Percentiles rank a stretch among this genome's conserved stretches.
phyloP scores from a whole-genome alignment of 2,113 vertebrate genomes.

The Cynoglossus semilaevis region DNA sequence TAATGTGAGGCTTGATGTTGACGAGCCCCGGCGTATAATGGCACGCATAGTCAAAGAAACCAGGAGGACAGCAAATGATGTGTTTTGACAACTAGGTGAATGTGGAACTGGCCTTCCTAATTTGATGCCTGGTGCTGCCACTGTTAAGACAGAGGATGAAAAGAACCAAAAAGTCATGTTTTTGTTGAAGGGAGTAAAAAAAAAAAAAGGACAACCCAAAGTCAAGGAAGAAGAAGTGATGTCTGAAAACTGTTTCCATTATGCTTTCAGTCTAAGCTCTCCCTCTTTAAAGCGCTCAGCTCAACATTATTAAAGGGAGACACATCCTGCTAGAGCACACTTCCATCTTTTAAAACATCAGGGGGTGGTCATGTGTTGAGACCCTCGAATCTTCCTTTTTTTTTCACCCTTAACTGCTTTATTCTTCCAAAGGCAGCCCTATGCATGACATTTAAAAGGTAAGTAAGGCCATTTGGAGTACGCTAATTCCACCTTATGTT shows the following conservation, averaged over 20 bases:
- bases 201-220: slow-evolving; percentile 10
- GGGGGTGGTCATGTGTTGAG: slow-evolving; percentile 76
- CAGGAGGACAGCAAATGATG: slow-evolving; percentile 58
- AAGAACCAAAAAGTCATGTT: slow-evolving; percentile 24
- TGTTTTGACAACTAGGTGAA: slow-evolving; percentile 66
- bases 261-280: slow-evolving; percentile 60
- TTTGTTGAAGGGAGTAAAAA: slow-evolving; percentile 8
- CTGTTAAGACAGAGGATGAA: slow-evolving; percentile 23
- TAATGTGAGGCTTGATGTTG: slow-evolving; percentile 72
- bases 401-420: slow-evolving; percentile 64
- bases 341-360: slow-evolving; percentile 73
- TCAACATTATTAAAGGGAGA: slow-evolving; percentile 68
- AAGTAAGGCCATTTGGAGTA: slow-evolving; percentile 78
- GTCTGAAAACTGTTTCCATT: slow-evolving; percentile 56
- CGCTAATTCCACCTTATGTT: slow-evolving; percentile 75
- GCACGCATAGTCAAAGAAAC: slow-evolving; percentile 67
- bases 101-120: slow-evolving; percentile 47
- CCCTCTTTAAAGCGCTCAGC: slow-evolving; percentile 50
- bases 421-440: slow-evolving; percentile 68
- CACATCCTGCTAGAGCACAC: slow-evolving; percentile 62
- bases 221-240: slow-evolving; percentile 31
- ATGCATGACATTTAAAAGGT: slow-evolving; percentile 82
- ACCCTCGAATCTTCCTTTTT: slow-evolving; percentile 71
- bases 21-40: slow-evolving; percentile 64
- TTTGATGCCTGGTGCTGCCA: slow-evolving; percentile 43